phyloP scores from a whole-genome alignment of 2,888 invertebrate genomes.

The Tenthredo distinguenda region DNA sequence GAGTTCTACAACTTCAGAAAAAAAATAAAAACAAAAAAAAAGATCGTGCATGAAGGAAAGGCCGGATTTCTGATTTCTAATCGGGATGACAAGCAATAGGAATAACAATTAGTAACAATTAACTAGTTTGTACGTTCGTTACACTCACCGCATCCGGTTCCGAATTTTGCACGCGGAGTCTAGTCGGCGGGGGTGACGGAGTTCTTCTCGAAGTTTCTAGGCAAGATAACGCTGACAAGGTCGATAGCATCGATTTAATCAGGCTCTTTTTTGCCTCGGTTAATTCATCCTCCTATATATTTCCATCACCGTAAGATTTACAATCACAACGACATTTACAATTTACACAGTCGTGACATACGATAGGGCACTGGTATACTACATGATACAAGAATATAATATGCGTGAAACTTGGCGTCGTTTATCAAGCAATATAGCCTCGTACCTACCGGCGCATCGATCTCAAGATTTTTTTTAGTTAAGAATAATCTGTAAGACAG shows the following conservation, averaged over 20 bases:
- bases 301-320: slow-evolving; percentile 37
- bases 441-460: neutral
- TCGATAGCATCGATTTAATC: slow-evolving; percentile 70
- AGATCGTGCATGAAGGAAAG: neutral
- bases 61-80: neutral
- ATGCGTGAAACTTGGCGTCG: neutral
- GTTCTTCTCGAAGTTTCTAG: slow-evolving; percentile 69
- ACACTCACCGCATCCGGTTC: slow-evolving; percentile 65
- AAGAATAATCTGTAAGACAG: too few relatives aligned
- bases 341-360: neutral
- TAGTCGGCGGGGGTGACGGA: slow-evolving; percentile 73
- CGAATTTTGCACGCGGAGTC: slow-evolving; percentile 66
- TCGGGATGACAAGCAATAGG: neutral
- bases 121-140: neutral
- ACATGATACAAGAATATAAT: neutral
- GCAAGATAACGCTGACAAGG: slow-evolving; percentile 72
- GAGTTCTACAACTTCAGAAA: neutral
- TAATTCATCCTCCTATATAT: slow-evolving; percentile 69
- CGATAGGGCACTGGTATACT: neutral
- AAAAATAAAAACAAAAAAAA: neutral
- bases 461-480: neutral
- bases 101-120: neutral
- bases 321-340: slow-evolving; percentile 12
- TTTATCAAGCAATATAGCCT: too few relatives aligned
- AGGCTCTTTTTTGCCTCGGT: slow-evolving; percentile 69